Base-by-base conservation (phyloP, 2,888 invertebrate species). In the Drosophila conformis region DNA sequence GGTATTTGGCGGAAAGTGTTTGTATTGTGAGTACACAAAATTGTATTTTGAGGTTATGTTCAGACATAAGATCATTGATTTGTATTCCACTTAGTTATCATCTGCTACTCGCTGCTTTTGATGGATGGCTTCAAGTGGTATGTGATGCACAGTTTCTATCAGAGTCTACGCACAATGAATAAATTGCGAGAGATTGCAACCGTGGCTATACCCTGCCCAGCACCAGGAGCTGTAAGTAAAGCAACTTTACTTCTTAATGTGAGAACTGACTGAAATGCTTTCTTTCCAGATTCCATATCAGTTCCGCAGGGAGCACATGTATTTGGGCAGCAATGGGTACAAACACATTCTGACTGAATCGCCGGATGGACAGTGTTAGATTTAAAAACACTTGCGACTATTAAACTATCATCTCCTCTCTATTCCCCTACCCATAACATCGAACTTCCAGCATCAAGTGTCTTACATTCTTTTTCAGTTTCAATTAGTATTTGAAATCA, bases 101-200 rank as follows among this genome's bases (percentile, higher is more conserved):
- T 92, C 25, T 90, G 92, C 38, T 91, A 87, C 38, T 73, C 80
- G 10, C 78, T 92, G 66, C 80, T 92, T 29, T n/a, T 89, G 25
- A 88, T 92, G 74, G 92, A 93, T 68, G 83, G 85, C 11, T 72
- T 90, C 36, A 92, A 93, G 83, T 93, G 93, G 93, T 92, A 91
- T 68, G 88, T 92, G 3, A 91, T 93, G 74, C 91, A 92, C 61
- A 87, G 89, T 7, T 93, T 91, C 80, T 93, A 93, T 61, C 89
- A 91, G 66, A 93, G 91, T 59, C 78, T 93, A 53, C 88, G 92
- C 13, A 90, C 93, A 58, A 92, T 93, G 85, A 92, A 92, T 42
- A 93, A 93, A 69, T 63, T 93, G 42, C 91, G 92, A 3, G 93
- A 93, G 75, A 92, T 93, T 29, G 93, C 93, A 35, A 93, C 93